Evolutionary conservation across 2,888 invertebrate genomes (phyloP).

Genomic region (Ligdia adustata): DNA sequence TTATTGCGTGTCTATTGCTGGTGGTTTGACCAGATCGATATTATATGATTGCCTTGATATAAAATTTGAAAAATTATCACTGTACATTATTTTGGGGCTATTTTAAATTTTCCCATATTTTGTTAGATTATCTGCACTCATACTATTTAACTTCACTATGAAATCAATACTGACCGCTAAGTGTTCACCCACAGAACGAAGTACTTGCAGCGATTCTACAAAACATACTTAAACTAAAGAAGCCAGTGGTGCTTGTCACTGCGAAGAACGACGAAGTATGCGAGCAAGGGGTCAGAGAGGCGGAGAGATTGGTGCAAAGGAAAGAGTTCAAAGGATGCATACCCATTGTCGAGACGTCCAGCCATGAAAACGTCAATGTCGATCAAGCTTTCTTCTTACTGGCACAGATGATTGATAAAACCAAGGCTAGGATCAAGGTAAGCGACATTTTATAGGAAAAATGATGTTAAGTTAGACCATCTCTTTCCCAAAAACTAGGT

Average conservation of each 20-base stretch:
- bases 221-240: constrained; percentile 95
- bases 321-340: constrained; percentile 96
- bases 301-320: constrained; percentile 91
- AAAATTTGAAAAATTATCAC: too few species aligned
- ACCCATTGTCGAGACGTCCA: constrained; percentile 96
- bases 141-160: too few species aligned
- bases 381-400: constrained; percentile 95
- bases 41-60: too few species aligned
- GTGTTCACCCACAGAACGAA: constrained; percentile 84
- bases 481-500: too few species aligned
- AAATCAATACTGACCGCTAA: too few species aligned
- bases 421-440: constrained; percentile 89
- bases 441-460: too few species aligned
- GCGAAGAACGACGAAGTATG: constrained; percentile 98
- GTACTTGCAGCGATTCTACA: constrained; percentile 92
- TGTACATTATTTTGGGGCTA: too few species aligned
- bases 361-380: constrained; percentile 98
- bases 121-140: too few species aligned
- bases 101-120: too few species aligned
- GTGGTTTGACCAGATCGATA: too few species aligned
- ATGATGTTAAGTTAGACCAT: too few species aligned
- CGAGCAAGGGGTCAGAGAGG: constrained; percentile 94
- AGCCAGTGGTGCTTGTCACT: constrained; percentile 96
- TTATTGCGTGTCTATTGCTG: too few species aligned
- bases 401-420: constrained; percentile 96